Evolutionary conservation across 2,888 invertebrate species (phyloP).

Genomic region (Drosophila nr. perissopoda): DNA sequence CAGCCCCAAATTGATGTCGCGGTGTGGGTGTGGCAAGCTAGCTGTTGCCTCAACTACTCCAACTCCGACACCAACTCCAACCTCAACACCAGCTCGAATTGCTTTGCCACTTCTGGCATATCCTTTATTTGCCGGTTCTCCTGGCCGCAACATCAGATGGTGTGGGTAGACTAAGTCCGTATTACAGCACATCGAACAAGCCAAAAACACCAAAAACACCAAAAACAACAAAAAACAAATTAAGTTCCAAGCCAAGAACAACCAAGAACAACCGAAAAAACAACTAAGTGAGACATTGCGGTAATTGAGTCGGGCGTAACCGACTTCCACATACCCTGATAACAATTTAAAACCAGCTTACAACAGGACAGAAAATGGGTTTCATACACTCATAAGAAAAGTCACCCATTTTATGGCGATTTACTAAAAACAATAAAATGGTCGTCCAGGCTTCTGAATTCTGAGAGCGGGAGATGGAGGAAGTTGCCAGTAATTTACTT

Average conservation of each 20-base stretch:
- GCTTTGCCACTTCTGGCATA: constrained; percentile 3
- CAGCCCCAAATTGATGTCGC: constrained; percentile 82
- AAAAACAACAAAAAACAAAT: constrained; percentile 51
- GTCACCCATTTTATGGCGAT: no score
- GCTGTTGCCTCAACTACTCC: constrained; percentile 13
- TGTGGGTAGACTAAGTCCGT: constrained; percentile 83
- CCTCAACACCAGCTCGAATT: constrained; percentile 10
- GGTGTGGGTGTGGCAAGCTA: constrained; percentile 50
- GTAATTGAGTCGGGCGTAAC: background rate
- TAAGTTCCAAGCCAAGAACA: background rate
- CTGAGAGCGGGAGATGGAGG: no score
- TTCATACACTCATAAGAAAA: background rate
- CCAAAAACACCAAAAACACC: constrained; percentile 46
- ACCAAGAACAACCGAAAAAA: background rate
- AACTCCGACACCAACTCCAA: constrained; percentile 1
- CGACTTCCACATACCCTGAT: background rate
- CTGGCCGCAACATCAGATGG: constrained; percentile 82
- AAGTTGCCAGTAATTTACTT: no score
- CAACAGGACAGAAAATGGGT: background rate
- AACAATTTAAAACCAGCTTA: background rate
- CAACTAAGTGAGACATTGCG: background rate
- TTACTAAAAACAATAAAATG: no score
- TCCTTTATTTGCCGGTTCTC: constrained; percentile 26
- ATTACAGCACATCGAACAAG: constrained; percentile 59
- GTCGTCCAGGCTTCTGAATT: no score